These are phyloP conservation scores for Eubasilissa regina DNA, from an alignment of 1,140 invertebrate species.

Conservation along the genomic window DNA sequence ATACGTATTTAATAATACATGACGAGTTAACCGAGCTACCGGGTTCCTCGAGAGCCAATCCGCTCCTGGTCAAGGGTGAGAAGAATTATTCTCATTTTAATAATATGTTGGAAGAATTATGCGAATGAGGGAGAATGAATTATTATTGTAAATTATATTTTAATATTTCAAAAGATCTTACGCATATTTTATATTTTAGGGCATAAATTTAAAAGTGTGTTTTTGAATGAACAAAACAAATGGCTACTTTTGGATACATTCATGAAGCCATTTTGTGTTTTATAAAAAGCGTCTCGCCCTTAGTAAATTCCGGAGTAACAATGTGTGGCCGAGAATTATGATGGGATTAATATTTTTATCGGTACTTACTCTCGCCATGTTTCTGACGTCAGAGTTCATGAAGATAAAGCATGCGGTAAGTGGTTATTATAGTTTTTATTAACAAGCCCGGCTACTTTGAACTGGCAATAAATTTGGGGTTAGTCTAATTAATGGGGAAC, in stretches of 20 bases:
- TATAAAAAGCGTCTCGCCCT: neutral
- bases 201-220: slow-evolving; percentile 36
- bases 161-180: slow-evolving; percentile 27
- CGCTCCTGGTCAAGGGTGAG: no score
- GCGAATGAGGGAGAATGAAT: neutral
- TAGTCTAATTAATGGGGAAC: slow-evolving; percentile 32
- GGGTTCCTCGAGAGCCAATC: no score
- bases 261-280: slow-evolving; percentile 1
- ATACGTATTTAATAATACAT: no score
- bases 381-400: slow-evolving; percentile 8
- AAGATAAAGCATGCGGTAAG: slow-evolving; percentile 32
- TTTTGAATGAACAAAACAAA: slow-evolving; percentile 35
- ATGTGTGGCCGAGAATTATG: slow-evolving; percentile 32
- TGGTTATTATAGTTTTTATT: slow-evolving; percentile 36
- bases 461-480: slow-evolving; percentile 25
- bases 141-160: neutral
- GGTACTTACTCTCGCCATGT: slow-evolving; percentile 28
- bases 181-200: neutral
- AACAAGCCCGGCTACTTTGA: slow-evolving; percentile 19
- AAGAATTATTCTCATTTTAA: no score
- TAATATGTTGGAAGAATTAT: slow-evolving; percentile 3
- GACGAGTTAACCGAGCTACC: no score
- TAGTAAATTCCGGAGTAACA: slow-evolving; percentile 6
- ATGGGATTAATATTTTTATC: slow-evolving; percentile 42
- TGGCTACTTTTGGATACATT: slow-evolving; percentile 10